These are phyloP conservation scores for Novumbra hubbsi DNA, from an alignment of 2,797 vertebrate genomes.

Conservation along the genomic window DNA sequence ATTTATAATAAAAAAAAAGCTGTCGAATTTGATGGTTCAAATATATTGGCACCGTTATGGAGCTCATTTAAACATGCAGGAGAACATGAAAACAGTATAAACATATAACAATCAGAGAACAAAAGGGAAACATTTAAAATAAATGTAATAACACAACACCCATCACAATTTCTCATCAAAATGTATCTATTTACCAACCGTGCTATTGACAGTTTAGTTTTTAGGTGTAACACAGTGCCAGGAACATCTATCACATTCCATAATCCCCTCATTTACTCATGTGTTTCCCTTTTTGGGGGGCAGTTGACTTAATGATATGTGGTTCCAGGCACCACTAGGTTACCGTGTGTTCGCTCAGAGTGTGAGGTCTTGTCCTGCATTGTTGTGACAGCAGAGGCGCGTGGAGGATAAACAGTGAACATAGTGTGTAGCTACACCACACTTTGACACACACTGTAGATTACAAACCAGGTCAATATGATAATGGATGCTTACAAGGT, in stretches of 20 bases:
- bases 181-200: too few relatives aligned
- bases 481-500: neutral
- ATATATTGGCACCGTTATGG: too few relatives aligned
- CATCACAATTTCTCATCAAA: too few relatives aligned
- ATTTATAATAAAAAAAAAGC: too few relatives aligned
- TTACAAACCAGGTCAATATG: slow-evolving; percentile 2
- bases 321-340: neutral
- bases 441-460: neutral
- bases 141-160: too few relatives aligned
- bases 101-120: too few relatives aligned
- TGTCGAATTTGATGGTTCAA: too few relatives aligned
- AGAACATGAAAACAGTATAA: too few relatives aligned
- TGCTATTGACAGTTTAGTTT: too few relatives aligned
- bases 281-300: neutral
- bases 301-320: neutral
- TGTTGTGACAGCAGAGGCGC: neutral
- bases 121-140: too few relatives aligned
- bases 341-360: neutral
- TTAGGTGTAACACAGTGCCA: too few relatives aligned
- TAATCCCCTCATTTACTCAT: neutral
- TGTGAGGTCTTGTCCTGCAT: neutral
- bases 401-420: neutral
- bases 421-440: neutral
- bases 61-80: too few relatives aligned
- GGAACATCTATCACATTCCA: neutral